Percentiles rank a stretch among this genome's conserved stretches.
Evolutionary conservation across 2,797 vertebrate species (phyloP).

Genomic region (Microtus californicus): DNA sequence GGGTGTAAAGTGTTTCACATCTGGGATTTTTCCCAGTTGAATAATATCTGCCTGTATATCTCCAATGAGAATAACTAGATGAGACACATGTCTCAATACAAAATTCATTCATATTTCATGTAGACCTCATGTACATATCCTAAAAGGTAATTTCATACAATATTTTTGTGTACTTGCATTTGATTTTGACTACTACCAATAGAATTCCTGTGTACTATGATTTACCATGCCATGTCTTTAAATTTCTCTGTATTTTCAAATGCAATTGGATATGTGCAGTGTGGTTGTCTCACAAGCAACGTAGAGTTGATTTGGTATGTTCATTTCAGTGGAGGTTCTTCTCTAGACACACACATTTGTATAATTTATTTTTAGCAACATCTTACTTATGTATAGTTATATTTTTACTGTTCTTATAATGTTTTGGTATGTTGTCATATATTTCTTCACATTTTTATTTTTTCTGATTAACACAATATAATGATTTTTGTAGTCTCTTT

Average conservation of each 20-base stretch:
- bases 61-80: neutral
- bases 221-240: neutral
- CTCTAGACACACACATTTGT: neutral
- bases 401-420: neutral
- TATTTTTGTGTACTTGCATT: neutral
- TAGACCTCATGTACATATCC: neutral
- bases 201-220: neutral
- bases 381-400: neutral
- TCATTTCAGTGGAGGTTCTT: neutral
- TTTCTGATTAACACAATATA: neutral
- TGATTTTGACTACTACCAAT: neutral
- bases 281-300: neutral
- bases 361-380: neutral
- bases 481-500: neutral
- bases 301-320: neutral
- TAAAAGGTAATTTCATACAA: neutral
- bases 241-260: neutral
- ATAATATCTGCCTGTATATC: neutral
- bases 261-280: neutral
- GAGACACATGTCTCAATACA: neutral
- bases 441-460: neutral
- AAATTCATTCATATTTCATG: neutral
- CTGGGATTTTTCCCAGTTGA: neutral
- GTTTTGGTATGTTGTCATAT: neutral
- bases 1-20: neutral